Base-by-base conservation (phyloP, 2,797 vertebrate genomes). In the Cephalopachus bancanus region DNA sequence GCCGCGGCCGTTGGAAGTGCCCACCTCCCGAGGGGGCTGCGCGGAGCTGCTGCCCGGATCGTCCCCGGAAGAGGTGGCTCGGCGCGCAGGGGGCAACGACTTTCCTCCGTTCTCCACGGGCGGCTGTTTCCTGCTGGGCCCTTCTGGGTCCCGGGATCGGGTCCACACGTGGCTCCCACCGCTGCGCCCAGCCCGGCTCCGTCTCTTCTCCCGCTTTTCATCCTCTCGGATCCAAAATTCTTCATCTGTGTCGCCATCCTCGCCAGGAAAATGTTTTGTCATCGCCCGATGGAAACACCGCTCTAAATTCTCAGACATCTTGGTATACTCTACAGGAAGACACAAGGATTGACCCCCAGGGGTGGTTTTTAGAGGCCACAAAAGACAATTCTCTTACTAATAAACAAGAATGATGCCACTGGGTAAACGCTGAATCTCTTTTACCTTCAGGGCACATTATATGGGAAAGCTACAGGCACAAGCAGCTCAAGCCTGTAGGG, bases 261-360 rank as follows among this genome's bases (percentile, higher is more conserved):
- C 99, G 1, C 99, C 99, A 26, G 99, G 99, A 91, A 99, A 99
- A 98, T 99, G 99, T 98, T 99, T 99, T 65, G 99, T 98, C 98
- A 99, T 98, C 1, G 99, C 99, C 85, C 99, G 99, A 98, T 99
- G 99, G 97, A 99, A 99, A 97, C 99, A 99, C 51, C 99, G 99
- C 83, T 99, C 99, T 71, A 99, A 98, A 78, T 99, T 99, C 97
- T 99, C 99, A 0, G 99, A 99, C 99, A 99, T 99, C 98, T 99
- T 98, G 9, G 99, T 99, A 97, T 99, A 99, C 74, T 99, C 99
- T 99, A 98, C 22, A 93, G 91, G 93, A 96, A 94, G 26, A 95
- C 9, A 89, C 3, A 69, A 93, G 33, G 57, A 92, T 3, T 90
- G 6, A 65, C 16, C 16, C 85, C 19, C 8, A 81, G 22, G 28